Base-by-base conservation (phyloP, 1,140 invertebrate species). In the Metaphire vulgaris region DNA sequence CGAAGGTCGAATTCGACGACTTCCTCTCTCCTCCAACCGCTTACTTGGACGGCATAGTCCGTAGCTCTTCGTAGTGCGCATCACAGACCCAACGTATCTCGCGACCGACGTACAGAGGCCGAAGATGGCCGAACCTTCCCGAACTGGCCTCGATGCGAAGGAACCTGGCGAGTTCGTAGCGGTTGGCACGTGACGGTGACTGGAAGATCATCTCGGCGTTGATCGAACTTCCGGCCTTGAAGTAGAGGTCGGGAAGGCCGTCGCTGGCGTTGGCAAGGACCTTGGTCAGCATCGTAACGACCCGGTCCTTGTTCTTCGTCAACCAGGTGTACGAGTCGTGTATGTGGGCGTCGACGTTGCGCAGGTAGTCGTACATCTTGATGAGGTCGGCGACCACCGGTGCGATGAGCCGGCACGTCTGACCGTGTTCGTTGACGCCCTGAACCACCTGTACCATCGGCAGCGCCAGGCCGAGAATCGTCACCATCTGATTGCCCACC, bases 251-350 rank as follows among this genome's bases (percentile, higher is more conserved):
- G 1, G 77, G 69, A 33, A 75, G 67, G 1, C 77, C 77, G 34
- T 78, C 77, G 32, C 77, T 74, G 34, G 67, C 79, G 74, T 75
- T 78, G 68, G 79, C 74, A 15, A 80, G 64, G 66, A 67, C 67
- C 67, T 80, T 80, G 0, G 79, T 78, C 28, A 80, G 74, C 79
- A 80, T 80, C 16, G 79, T 80, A 1, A 80, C 66, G 12, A 80
- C 79, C 0, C 79, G 77, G 65, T 78, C 77, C 73, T 78, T 78
- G 69, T 78, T 78, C 74, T 75, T 78, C 26, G 33, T 31, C 21
- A 78, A 69, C 77, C 77, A 78, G 1, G 77, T 41, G 41, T 70
- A 71, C 6, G 77, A 74, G 30, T 78, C 77, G 2, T 32, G 1
- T 12, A 34, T 6, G 33, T 78, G 77, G 28, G 29, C 34, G 21